Base-by-base conservation (phyloP, 2,888 invertebrate genomes). In the Autographa pulchrina region DNA sequence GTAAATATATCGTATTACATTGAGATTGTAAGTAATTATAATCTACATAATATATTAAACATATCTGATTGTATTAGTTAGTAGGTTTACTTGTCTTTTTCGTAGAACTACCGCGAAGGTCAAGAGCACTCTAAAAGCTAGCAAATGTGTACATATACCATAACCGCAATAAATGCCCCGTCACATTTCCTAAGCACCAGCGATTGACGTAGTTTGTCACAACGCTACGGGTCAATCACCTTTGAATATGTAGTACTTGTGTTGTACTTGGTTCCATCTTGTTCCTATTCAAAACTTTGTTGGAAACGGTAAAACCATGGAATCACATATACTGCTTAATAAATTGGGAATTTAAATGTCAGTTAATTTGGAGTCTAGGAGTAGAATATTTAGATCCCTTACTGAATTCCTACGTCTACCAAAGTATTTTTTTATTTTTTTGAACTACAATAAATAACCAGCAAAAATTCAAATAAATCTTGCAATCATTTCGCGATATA, bases 21-120 rank as follows among this genome's bases (percentile, higher is more conserved):
- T 70, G 41, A 65, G 13, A 72, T 75, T 72, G 63, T 65, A 61
- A n/a, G 59, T 54, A 77, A 66, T 62, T 74, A 70, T 25, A 25
- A 25, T 35, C 59, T 70, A 63, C n/a, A 13, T 25, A 20, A 25
- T 18, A 54, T 11, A 20, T 52, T 8, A 18, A 9, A 43, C n/a
- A 48, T n/a, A 48, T 48, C n/a, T 18, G 20, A 54, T 20, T 54
- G 9, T 20, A 54, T 54, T 11, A 59, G 25, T 14, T 31, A 20
- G 31, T 58, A 31, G 6, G 32, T 59, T 25, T 59, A 32, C 16
- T 13, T 5, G 4, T 43, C 16, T 16, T 43, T 16, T 43, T 43
- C 43, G 43, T 16, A 16, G 16, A 43, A 38, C 11, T 38, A 38
- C 38, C 11, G 1, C 11, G 38, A 38, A 38, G 48, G n/a, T 48